A percentile compares a stretch with the other conserved stretches of the same genome.
Evolutionary conservation across 1,140 invertebrate genomes (phyloP).

Genomic region (Nephotettix cincticeps): DNA sequence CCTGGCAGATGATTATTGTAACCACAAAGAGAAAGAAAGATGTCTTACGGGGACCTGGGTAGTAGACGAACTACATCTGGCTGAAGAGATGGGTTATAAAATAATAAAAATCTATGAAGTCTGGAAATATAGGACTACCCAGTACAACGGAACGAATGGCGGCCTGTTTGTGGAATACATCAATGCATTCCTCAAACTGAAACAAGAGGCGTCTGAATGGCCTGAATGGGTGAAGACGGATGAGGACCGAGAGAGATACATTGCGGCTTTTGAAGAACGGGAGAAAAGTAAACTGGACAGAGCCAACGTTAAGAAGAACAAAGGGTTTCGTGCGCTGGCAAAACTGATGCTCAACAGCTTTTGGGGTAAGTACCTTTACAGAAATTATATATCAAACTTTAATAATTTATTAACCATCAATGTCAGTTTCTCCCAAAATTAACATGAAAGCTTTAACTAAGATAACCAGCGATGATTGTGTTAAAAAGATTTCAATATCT

Average conservation of each 20-base stretch:
- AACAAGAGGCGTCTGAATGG: slow-evolving; percentile 44
- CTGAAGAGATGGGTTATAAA: slow-evolving; percentile 43
- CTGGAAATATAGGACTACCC: slow-evolving; percentile 39
- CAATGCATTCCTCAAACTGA: slow-evolving; percentile 44
- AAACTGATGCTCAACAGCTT: slow-evolving; percentile 6
- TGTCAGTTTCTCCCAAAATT: no score
- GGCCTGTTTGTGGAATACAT: slow-evolving; percentile 42
- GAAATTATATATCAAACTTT: neutral
- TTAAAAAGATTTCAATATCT: no score
- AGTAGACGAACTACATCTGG: slow-evolving; percentile 44
- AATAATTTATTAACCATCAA: neutral
- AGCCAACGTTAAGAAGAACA: neutral
- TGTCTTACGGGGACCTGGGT: slow-evolving; percentile 46
- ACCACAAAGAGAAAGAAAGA: slow-evolving; percentile 33
- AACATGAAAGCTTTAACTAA: no score
- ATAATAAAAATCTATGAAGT: slow-evolving; percentile 46
- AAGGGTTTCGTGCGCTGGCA: neutral
- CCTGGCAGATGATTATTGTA: neutral
- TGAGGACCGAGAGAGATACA: neutral
- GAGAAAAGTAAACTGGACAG: neutral
- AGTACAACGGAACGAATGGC: slow-evolving; percentile 10
- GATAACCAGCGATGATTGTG: no score
- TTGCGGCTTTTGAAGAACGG: neutral
- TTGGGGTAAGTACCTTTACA: neutral
- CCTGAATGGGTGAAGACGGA: neutral